phyloP scores from a whole-genome alignment of 2,888 invertebrate species.

The Drosophila greeni region DNA sequence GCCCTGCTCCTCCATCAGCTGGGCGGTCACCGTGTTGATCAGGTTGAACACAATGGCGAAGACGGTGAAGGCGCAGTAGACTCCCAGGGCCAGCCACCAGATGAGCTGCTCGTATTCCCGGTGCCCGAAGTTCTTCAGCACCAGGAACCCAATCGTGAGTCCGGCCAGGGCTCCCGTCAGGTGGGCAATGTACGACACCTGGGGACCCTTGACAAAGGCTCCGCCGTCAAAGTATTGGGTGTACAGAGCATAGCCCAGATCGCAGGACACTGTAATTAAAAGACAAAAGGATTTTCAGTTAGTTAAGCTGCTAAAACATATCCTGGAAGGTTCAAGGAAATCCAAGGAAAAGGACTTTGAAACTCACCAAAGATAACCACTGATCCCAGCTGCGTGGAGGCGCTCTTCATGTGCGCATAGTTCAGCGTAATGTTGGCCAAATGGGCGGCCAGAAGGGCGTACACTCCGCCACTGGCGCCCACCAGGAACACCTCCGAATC shows the following conservation, averaged over 20 bases:
- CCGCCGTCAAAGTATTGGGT: slow-evolving; percentile 84
- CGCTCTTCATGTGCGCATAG: slow-evolving; percentile 97
- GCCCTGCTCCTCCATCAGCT: slow-evolving; percentile 78
- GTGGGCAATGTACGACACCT: slow-evolving; percentile 97
- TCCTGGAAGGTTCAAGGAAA: not conserved
- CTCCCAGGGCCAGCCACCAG: slow-evolving; percentile 97
- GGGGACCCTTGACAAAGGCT: slow-evolving; percentile 80
- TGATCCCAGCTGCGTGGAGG: slow-evolving; percentile 91
- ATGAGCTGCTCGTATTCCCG: slow-evolving; percentile 94
- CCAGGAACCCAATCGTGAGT: slow-evolving; percentile 94
- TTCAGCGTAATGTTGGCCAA: slow-evolving; percentile 96
- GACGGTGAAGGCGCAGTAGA: slow-evolving; percentile 94
- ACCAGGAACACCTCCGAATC: slow-evolving; percentile 96
- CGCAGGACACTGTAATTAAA: slow-evolving; percentile 86
- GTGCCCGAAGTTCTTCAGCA: slow-evolving; percentile 97
- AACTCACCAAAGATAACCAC: slow-evolving; percentile 92
- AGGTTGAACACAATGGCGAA: slow-evolving; percentile 95
- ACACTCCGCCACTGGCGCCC: slow-evolving; percentile 98
- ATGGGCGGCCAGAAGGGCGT: slow-evolving; percentile 96
- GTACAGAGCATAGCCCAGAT: slow-evolving; percentile 97
- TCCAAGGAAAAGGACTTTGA: no score
- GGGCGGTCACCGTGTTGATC: slow-evolving; percentile 81
- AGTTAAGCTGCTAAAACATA: not conserved
- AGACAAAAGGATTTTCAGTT: slow-evolving; percentile 1
- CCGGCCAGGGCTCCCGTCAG: slow-evolving; percentile 96